Percentiles rank a stretch among this genome's conserved stretches.
Evolutionary conservation across 2,113 vertebrate species (phyloP).

Genomic region (Passerina amoena): DNA sequence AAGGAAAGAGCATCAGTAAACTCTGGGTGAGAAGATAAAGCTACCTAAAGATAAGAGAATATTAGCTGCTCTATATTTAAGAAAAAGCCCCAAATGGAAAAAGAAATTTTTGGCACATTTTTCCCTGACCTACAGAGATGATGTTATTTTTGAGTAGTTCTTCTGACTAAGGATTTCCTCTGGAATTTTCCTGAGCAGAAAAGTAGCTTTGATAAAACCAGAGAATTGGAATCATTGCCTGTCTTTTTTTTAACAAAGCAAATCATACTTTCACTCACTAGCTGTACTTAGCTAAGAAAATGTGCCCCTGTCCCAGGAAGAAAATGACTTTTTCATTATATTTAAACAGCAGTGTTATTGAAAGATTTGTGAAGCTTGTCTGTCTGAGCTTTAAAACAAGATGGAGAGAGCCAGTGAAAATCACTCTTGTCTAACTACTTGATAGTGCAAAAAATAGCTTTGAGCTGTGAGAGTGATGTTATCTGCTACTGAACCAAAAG

Average conservation of each 20-base stretch:
- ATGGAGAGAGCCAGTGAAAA: neutral
- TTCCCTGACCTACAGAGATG: neutral
- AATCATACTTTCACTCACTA: neutral
- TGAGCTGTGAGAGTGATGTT: neutral
- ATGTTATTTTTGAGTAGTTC: neutral
- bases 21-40: neutral
- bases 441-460: neutral
- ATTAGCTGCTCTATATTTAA: neutral
- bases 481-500: conserved; percentile 13
- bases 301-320: neutral
- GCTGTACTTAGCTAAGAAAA: neutral
- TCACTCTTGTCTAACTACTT: neutral
- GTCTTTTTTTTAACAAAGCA: neutral
- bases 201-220: neutral
- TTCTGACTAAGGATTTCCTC: neutral
- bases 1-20: neutral
- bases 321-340: neutral
- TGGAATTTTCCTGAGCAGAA: neutral
- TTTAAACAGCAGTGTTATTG: neutral
- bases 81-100: neutral
- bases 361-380: neutral
- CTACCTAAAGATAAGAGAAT: neutral
- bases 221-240: neutral
- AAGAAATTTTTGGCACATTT: neutral
- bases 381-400: neutral